A percentile compares a stretch with the other conserved stretches of the same genome.
Conservation (phyloP, 2,888 invertebrate genomes). For the Alcis repandata region DNA sequence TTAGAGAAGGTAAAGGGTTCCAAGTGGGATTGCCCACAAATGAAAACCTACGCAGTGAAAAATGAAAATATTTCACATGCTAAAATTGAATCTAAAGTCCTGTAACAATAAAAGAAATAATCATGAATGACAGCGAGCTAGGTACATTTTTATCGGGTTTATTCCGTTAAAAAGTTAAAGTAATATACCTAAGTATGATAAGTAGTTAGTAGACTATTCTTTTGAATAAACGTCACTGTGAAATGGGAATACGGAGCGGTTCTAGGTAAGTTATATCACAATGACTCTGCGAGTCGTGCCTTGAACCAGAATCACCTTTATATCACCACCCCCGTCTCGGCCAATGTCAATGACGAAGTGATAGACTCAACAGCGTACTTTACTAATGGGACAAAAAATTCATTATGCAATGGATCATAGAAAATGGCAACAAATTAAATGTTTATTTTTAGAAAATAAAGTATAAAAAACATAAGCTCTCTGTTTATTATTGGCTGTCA, state of each 20-base stretch:
- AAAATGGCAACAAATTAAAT: neutral
- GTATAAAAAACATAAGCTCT: neutral
- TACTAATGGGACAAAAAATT: neutral
- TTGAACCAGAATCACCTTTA: slow-evolving; percentile 20
- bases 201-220: neutral
- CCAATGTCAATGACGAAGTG: slow-evolving; percentile 35
- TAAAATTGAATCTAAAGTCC: neutral
- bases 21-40: neutral
- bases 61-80: neutral
- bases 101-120: neutral
- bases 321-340: slow-evolving; percentile 29
- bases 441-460: neutral
- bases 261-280: neutral
- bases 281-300: slow-evolving; percentile 2
- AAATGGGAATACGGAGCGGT: neutral
- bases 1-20: neutral
- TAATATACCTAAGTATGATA: neutral
- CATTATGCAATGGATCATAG: neutral
- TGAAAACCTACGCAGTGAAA: no score
- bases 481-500: neutral
- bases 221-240: slow-evolving; percentile 1
- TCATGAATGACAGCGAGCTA: neutral
- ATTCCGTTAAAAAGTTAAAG: neutral
- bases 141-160: no score
- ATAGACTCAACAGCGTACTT: slow-evolving; percentile 25